A percentile compares a stretch with the other conserved stretches of the same genome.
These are phyloP conservation scores for Agriopis leucophaearia DNA, from an alignment of 2,888 invertebrate genomes.

Conservation along the genomic window DNA sequence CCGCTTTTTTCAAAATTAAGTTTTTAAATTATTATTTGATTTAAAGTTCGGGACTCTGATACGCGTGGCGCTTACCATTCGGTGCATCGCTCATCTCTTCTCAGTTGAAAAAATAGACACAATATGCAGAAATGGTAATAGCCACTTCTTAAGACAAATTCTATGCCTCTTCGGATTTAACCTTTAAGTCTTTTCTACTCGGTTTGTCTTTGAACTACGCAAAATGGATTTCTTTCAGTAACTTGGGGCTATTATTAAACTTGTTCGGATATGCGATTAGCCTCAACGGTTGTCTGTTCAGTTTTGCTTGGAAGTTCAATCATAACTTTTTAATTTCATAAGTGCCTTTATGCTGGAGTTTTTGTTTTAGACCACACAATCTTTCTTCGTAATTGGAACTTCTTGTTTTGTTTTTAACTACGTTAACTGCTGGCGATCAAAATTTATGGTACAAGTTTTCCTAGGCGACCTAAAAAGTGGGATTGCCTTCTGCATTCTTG, in stretches of 20 bases:
- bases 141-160: not conserved
- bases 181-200: not conserved
- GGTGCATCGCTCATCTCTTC: too few relatives aligned
- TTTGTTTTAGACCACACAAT: constrained; percentile 8
- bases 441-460: not conserved
- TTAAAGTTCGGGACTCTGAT: too few relatives aligned
- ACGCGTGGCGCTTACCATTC: too few relatives aligned
- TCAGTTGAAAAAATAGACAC: too few relatives aligned
- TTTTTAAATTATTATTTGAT: too few relatives aligned
- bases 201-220: constrained; percentile 13
- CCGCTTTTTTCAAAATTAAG: too few relatives aligned
- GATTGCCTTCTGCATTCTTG: not conserved
- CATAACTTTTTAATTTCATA: constrained; percentile 33
- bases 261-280: constrained; percentile 26
- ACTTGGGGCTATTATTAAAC: constrained; percentile 25
- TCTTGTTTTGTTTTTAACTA: not conserved
- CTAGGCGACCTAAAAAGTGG: not conserved
- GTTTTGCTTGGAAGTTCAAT: constrained; percentile 28
- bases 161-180: not conserved
- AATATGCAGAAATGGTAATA: too few relatives aligned
- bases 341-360: constrained; percentile 17
- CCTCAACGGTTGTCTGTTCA: constrained; percentile 23
- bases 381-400: constrained; percentile 10
- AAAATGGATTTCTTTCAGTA: constrained; percentile 31
- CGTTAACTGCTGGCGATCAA: constrained; percentile 3